Evolutionary conservation across 2,113 vertebrate genomes (phyloP).

Genomic region (Myotis davidii): DNA sequence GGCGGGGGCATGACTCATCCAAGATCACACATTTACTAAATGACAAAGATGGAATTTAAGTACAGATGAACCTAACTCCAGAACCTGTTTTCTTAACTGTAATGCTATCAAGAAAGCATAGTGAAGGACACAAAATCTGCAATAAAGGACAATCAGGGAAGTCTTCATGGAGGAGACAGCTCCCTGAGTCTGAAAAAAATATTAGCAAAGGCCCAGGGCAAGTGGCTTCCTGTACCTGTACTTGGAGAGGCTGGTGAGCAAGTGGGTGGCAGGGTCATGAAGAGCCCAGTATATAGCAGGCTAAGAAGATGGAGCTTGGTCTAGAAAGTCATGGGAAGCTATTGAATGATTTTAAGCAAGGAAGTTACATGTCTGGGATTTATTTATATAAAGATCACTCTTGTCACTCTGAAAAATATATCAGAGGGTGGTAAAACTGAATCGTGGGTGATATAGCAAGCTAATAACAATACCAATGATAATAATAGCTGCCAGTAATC

Average conservation of each 20-base stretch:
- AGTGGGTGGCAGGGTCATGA: background rate
- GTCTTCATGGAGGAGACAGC: background rate
- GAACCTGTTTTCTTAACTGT: background rate
- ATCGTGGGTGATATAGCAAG: background rate
- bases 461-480: background rate
- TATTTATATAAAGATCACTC: conserved; percentile 17
- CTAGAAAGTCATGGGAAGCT: background rate
- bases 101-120: background rate
- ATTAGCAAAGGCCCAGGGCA: too few species aligned
- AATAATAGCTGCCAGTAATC: background rate
- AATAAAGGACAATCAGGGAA: background rate
- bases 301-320: background rate
- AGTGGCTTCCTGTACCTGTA: background rate
- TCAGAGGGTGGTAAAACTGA: background rate
- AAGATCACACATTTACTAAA: background rate
- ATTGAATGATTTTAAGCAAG: background rate
- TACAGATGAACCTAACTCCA: background rate
- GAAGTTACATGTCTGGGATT: background rate
- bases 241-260: background rate
- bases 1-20: background rate
- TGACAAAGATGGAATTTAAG: background rate
- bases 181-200: background rate
- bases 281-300: background rate
- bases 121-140: background rate
- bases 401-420: background rate